Evolutionary conservation across 1,140 invertebrate species (phyloP).

Genomic region (Triops cancriformis): DNA sequence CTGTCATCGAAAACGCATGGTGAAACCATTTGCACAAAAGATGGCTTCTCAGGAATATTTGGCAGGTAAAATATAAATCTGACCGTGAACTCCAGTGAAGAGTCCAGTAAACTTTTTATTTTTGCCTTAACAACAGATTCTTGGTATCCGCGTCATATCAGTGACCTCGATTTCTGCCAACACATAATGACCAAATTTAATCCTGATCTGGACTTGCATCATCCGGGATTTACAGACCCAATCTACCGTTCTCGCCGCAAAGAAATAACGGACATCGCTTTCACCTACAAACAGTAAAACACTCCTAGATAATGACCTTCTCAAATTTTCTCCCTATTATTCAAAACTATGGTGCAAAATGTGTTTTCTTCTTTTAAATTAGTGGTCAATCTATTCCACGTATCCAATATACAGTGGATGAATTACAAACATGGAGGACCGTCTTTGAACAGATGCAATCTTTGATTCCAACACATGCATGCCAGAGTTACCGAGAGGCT

Average conservation of each 20-base stretch:
- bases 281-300: constrained; percentile 83
- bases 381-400: constrained; percentile 79
- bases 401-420: constrained; percentile 78
- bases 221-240: constrained; percentile 95
- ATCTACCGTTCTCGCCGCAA: constrained; percentile 88
- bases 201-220: constrained; percentile 97
- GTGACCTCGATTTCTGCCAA: constrained; percentile 94
- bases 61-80: too few relatives aligned
- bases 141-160: constrained; percentile 95
- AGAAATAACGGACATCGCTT: constrained; percentile 95
- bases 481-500: constrained; percentile 74
- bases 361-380: constrained; percentile 30
- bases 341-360: not conserved
- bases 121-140: constrained; percentile 46
- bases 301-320: not conserved
- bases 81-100: too few relatives aligned
- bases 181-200: constrained; percentile 98
- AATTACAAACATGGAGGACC: constrained; percentile 83
- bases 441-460: constrained; percentile 82
- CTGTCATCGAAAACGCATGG: too few relatives aligned
- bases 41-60: too few relatives aligned
- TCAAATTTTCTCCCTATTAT: not conserved
- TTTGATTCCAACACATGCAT: constrained; percentile 86
- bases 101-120: too few relatives aligned
- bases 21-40: too few relatives aligned